Base-by-base conservation (phyloP, 2,797 vertebrate species). In the Microchirus variegatus region DNA sequence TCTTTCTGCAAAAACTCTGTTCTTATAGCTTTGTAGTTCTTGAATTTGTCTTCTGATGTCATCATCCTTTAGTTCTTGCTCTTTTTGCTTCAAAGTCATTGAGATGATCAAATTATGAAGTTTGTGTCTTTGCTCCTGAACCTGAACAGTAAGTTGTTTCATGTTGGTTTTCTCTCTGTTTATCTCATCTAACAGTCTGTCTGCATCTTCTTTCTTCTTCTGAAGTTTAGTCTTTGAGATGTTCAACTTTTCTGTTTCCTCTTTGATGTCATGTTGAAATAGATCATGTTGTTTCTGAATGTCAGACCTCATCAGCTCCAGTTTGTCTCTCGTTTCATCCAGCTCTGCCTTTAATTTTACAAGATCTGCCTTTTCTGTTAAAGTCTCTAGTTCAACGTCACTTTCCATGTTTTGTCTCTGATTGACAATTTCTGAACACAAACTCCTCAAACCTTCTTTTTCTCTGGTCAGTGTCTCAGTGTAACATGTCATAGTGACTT, bases 331-430 rank as follows among this genome's bases (percentile, higher is more conserved):
- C 31, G 73, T 52, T 38, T 58, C 0, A 11, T 50, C 10, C 10
- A 51, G 55, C 9, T 47, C 43, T 44, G 38, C 19, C 31, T 47
- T 54, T 5, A 37, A 15, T 4, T 19, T 43, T n/a, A 50, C 16
- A 3, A 55, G 12, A 36, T 65, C 3, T 41, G 26, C n/a, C 17
- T 64, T 46, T 43, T 63, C 50, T 15, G n/a, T 16, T 1, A 10
- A 2, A 35, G 57, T 22, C 22, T 22, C 22, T 5, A 22, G 22
- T 22, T 22, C 3, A 22, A n/a, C n/a, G n/a, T n/a, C n/a, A n/a
- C 22, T 22, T 22, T 22, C 22, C 2, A 22, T 0, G 2, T 73
- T 61, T 51, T 70, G 60, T 42, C 42, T 84, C 35, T 80, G 9
- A 2, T 7, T 17, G 3, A 9, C 17, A 4, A 9, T 16, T n/a